Conservation (phyloP, 2,888 invertebrate species). For the Watsonalla binaria region DNA sequence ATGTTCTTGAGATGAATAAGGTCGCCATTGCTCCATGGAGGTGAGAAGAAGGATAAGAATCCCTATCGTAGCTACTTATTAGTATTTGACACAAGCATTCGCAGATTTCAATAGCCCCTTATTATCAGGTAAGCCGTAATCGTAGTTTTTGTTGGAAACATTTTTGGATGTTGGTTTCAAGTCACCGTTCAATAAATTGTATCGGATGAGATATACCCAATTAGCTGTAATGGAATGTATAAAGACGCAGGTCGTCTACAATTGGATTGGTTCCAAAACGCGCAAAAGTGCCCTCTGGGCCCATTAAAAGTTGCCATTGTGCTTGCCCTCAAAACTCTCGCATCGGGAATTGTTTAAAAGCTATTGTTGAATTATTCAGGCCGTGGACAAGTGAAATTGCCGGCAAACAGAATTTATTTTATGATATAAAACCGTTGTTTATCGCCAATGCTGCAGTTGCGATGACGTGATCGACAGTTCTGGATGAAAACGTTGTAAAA, state of each 20-base stretch:
- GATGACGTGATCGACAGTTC: neutral
- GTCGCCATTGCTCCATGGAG: too few species aligned
- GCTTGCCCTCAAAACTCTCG: conserved; percentile 35
- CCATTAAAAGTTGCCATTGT: conserved; percentile 60
- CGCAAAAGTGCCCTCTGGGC: conserved; percentile 44
- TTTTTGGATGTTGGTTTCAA: too few species aligned
- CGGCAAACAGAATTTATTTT: conserved; percentile 27
- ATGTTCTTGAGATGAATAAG: too few species aligned
- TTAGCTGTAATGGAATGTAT: neutral
- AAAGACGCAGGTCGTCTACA: conserved; percentile 8
- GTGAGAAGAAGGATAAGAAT: too few species aligned
- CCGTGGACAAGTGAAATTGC: conserved; percentile 29
- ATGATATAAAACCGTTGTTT: conserved; percentile 26
- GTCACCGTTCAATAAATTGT: too few species aligned
- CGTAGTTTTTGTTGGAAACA: too few species aligned
- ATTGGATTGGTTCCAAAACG: conserved; percentile 48
- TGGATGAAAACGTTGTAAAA: neutral
- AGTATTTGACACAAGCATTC: too few species aligned
- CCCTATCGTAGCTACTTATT: too few species aligned
- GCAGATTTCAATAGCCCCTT: too few species aligned
- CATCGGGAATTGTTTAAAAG: conserved; percentile 27
- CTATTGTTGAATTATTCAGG: conserved; percentile 43
- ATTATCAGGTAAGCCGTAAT: too few species aligned
- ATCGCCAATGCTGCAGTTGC: conserved; percentile 6
- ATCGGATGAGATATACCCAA: neutral